Conservation (phyloP, 1,140 invertebrate genomes). For the Leptopilina boulardi region DNA sequence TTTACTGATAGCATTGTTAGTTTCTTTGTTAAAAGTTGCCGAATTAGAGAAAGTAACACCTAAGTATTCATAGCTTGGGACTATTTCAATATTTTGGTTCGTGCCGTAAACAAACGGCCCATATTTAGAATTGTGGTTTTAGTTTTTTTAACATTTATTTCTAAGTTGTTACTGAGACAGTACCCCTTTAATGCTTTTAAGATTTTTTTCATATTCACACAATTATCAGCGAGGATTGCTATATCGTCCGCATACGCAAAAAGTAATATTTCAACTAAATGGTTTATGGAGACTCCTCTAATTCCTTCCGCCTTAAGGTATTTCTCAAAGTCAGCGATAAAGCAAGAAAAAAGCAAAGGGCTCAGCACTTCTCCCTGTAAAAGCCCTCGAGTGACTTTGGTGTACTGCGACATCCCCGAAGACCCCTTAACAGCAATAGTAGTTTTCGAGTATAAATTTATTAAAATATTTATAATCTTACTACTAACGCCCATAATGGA, state of each 20-base stretch:
- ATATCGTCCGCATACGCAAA: constrained; percentile 48
- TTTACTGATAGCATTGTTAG: constrained; percentile 23
- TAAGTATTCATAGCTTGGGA: constrained; percentile 40
- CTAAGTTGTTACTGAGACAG: constrained; percentile 34
- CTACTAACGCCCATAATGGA: too few relatives aligned
- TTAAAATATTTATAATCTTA: too few relatives aligned
- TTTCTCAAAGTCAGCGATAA: constrained; percentile 25
- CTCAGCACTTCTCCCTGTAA: too few relatives aligned
- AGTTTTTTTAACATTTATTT: constrained; percentile 44
- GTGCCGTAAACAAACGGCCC: constrained; percentile 27
- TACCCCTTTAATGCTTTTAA: constrained; percentile 33
- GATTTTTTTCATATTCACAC: constrained; percentile 37
- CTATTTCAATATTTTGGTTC: constrained; percentile 37
- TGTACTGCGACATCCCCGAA: too few relatives aligned
- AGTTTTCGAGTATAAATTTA: too few relatives aligned
- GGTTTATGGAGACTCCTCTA: constrained; percentile 39
- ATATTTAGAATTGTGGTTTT: constrained; percentile 38
- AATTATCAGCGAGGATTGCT: constrained; percentile 40
- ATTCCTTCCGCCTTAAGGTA: not conserved
- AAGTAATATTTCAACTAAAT: constrained; percentile 35
- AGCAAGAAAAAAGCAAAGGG: too few relatives aligned
- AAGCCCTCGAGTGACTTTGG: too few relatives aligned
- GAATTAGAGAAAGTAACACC: constrained; percentile 36
- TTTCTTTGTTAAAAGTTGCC: not conserved
- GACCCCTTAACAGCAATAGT: too few relatives aligned